Conservation (phyloP, 2,113 vertebrate species). For the Antigone vipio region DNA sequence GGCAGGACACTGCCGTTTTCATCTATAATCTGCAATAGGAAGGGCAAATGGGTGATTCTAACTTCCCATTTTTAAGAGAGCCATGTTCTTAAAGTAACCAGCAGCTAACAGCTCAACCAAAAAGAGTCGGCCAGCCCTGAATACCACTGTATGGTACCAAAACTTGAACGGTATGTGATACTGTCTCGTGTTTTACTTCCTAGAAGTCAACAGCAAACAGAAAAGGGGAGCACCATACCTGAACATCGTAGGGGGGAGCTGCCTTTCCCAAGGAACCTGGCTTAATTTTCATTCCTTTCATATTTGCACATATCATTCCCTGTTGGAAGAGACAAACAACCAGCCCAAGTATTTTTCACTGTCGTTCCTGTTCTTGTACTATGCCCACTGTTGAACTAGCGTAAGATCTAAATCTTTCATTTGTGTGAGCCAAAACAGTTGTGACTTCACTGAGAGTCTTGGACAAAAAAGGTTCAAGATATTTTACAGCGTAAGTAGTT, state of each 20-base stretch:
- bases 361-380: background rate
- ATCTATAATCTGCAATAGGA: conserved; percentile 76
- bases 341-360: background rate
- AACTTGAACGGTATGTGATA: background rate
- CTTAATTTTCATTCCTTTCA: conserved; percentile 81
- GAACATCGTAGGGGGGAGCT: conserved; percentile 67
- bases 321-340: conserved; percentile 25
- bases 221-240: conserved; percentile 58
- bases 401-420: background rate
- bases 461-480: background rate
- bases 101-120: background rate
- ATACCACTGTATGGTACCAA: background rate
- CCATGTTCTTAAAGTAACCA: background rate
- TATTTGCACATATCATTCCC: conserved; percentile 76
- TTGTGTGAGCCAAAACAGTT: background rate
- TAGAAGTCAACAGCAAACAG: background rate
- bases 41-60: background rate
- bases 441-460: background rate
- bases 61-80: background rate
- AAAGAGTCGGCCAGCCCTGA: background rate
- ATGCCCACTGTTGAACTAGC: background rate
- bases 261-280: conserved; percentile 79
- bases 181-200: background rate
- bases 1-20: conserved; percentile 70
- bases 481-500: background rate